These are phyloP conservation scores for Amiota minor DNA, from an alignment of 2,888 invertebrate species.

Conservation along the genomic window DNA sequence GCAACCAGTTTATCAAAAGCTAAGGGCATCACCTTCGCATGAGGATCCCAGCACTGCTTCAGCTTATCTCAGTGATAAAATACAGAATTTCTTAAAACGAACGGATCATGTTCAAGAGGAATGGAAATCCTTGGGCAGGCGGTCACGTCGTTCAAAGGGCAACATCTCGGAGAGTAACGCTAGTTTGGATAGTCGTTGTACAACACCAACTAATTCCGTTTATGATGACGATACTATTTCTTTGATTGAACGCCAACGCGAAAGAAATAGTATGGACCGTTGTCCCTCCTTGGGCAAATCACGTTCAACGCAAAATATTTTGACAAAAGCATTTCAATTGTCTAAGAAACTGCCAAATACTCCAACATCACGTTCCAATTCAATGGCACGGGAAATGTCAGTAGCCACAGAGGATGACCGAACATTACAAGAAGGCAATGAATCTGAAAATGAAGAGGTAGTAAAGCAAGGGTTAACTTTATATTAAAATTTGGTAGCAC, in stretches of 20 bases:
- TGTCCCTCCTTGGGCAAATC: constrained; percentile 77
- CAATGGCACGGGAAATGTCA: constrained; percentile 65
- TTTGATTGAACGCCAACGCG: constrained; percentile 71
- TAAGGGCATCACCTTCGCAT: constrained; percentile 84
- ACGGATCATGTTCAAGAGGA: constrained; percentile 93
- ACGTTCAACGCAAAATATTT: constrained; percentile 85
- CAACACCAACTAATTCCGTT: constrained; percentile 59
- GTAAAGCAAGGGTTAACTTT: constrained; percentile 15
- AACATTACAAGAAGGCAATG: constrained; percentile 80
- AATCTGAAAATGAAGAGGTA: constrained; percentile 73
- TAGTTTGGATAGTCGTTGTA: constrained; percentile 55
- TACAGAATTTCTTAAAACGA: constrained; percentile 84
- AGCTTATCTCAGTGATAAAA: constrained; percentile 82
- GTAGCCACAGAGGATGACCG: constrained; percentile 77
- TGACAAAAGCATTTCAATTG: constrained; percentile 87
- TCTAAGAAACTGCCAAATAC: constrained; percentile 74
- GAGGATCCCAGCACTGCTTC: constrained; percentile 85
- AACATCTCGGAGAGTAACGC: constrained; percentile 53
- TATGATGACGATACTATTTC: constrained; percentile 71
- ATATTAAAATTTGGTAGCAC: no score
- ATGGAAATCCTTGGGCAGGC: constrained; percentile 82
- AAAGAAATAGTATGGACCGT: constrained; percentile 69
- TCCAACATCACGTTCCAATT: constrained; percentile 71
- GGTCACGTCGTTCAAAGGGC: constrained; percentile 71
- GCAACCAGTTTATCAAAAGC: constrained; percentile 80